Conservation (phyloP, 2,888 invertebrate species). For the Noctua pronuba region DNA sequence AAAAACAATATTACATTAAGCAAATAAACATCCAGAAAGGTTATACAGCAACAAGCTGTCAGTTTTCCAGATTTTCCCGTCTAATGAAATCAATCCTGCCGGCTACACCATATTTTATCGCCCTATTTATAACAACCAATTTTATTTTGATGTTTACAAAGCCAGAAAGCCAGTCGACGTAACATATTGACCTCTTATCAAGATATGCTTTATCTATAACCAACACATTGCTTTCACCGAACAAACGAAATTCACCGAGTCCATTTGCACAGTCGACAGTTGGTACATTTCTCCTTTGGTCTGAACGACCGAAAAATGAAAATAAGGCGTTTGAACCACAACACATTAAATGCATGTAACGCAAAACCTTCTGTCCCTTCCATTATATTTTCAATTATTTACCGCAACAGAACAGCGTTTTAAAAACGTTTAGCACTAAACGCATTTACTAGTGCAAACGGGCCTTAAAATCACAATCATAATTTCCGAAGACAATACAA, state of each 20-base stretch:
- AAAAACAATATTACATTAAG: not conserved
- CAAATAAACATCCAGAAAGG: not conserved
- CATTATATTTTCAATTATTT: not conserved
- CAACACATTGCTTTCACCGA: conserved; percentile 24
- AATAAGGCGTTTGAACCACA: not conserved
- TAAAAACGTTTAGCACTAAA: not conserved
- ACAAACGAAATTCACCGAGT: not conserved
- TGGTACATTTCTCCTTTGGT: not conserved
- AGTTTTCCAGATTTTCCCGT: not conserved
- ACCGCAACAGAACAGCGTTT: not conserved
- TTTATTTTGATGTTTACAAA: not conserved
- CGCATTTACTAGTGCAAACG: not conserved
- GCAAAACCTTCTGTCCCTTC: not conserved
- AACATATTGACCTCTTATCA: conserved; percentile 42
- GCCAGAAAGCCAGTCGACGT: not conserved
- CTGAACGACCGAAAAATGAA: not conserved
- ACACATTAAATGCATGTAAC: not conserved
- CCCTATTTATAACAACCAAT: not conserved
- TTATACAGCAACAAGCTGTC: not conserved
- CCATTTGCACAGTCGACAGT: not conserved
- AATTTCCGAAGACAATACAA: conserved; percentile 16
- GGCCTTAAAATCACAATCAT: not conserved
- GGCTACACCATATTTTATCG: not conserved
- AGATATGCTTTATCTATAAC: conserved; percentile 47
- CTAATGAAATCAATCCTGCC: not conserved